Conservation (phyloP, 2,888 invertebrate species). For the Drosophila infuscata region DNA sequence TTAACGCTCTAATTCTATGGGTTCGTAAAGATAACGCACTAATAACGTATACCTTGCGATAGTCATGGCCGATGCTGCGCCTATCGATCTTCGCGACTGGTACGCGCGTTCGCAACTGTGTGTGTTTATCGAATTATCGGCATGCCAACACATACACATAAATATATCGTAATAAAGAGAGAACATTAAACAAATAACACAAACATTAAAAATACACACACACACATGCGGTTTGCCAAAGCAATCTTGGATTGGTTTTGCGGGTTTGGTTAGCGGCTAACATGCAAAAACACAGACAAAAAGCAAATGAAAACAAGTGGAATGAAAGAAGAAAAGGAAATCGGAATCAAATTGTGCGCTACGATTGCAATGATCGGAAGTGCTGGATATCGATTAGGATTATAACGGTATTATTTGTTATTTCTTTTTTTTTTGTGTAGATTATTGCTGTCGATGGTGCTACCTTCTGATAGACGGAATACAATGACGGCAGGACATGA, state of each 20-base stretch:
- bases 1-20: conserved; percentile 20
- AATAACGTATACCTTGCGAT: conserved; percentile 64
- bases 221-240: conserved; percentile 40
- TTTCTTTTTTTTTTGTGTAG: neutral
- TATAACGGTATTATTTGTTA: conserved; percentile 2
- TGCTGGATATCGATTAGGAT: conserved; percentile 19
- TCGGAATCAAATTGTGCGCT: conserved; percentile 24
- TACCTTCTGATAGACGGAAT: conserved; percentile 94
- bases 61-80: conserved; percentile 65
- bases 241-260: conserved; percentile 19
- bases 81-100: conserved; percentile 56
- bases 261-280: neutral
- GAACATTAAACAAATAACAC: conserved; percentile 27
- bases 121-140: conserved; percentile 33
- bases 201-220: conserved; percentile 9
- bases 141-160: conserved; percentile 45
- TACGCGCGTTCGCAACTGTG: conserved; percentile 64
- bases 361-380: conserved; percentile 39
- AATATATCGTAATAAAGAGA: conserved; percentile 14
- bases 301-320: conserved; percentile 10
- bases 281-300: conserved; percentile 25
- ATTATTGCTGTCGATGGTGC: conserved; percentile 44
- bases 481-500: conserved; percentile 93
- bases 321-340: neutral
- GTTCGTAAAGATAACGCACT: conserved; percentile 11